Percentiles rank a stretch among this genome's conserved stretches.
Conservation (phyloP, 2,797 vertebrate genomes). For the Naso thynnoides region DNA sequence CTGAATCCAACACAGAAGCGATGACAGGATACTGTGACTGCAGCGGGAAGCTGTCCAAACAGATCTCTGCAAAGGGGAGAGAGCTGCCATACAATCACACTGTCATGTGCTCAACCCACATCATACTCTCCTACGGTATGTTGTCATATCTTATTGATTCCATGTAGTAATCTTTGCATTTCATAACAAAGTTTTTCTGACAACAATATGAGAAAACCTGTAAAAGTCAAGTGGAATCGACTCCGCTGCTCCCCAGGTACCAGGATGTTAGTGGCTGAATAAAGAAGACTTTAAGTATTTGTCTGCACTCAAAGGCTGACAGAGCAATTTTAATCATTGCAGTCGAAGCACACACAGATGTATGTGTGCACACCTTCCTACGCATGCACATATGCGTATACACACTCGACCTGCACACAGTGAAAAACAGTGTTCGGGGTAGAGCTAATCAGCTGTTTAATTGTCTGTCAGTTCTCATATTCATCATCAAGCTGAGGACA, state of each 20-base stretch:
- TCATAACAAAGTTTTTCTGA: background rate
- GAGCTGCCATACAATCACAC: slow-evolving; percentile 30
- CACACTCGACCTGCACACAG: slow-evolving; percentile 35
- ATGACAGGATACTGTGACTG: slow-evolving; percentile 36
- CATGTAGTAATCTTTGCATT: slow-evolving; percentile 12
- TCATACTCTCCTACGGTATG: slow-evolving; percentile 13
- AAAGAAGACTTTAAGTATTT: slow-evolving; percentile 32
- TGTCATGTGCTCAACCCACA: slow-evolving; percentile 9
- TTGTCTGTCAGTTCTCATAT: slow-evolving; percentile 70
- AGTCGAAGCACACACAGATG: slow-evolving; percentile 48
- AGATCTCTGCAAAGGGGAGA: slow-evolving; percentile 38
- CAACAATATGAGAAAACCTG: slow-evolving; percentile 7
- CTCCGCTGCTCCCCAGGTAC: background rate
- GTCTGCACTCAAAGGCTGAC: slow-evolving; percentile 48
- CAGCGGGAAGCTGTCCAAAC: slow-evolving; percentile 36
- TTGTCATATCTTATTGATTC: slow-evolving; percentile 20
- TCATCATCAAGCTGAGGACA: slow-evolving; percentile 59
- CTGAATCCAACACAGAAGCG: slow-evolving; percentile 13
- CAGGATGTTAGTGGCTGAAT: slow-evolving; percentile 2
- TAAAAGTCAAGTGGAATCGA: background rate
- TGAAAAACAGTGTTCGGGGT: slow-evolving; percentile 42
- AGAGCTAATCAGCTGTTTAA: slow-evolving; percentile 75
- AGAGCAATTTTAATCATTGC: slow-evolving; percentile 9
- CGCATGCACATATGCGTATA: slow-evolving; percentile 28
- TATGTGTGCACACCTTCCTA: slow-evolving; percentile 46